Evolutionary conservation across 2,113 vertebrate species (phyloP).

Genomic region (Corythornis vintsioides): DNA sequence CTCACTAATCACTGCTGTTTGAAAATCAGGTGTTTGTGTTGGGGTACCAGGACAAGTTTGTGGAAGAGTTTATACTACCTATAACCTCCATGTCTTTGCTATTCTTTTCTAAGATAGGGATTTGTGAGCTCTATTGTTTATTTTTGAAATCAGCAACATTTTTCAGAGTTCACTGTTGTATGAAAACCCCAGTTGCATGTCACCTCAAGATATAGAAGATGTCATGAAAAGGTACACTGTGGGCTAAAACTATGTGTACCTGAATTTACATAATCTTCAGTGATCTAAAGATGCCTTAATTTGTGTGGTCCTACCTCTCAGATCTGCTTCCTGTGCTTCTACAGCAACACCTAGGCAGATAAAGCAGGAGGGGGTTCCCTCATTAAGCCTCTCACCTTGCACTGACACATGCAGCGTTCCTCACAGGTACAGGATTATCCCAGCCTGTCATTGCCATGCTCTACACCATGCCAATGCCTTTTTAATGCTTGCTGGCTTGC

Average conservation of each 20-base stretch:
- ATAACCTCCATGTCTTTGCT: not conserved
- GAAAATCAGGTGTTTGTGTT: not conserved
- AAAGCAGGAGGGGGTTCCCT: not conserved
- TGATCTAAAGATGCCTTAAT: not conserved
- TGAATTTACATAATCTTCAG: not conserved
- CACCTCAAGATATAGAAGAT: not conserved
- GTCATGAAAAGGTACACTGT: not conserved
- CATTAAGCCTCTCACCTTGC: not conserved
- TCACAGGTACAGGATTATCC: not conserved
- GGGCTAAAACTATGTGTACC: not conserved
- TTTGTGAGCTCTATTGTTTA: not conserved
- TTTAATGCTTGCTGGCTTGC: not conserved
- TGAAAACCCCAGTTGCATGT: not conserved
- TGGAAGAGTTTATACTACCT: not conserved
- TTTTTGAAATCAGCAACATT: not conserved
- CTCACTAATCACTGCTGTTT: not conserved
- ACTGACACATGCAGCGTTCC: not conserved
- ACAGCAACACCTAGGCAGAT: not conserved
- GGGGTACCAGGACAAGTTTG: not conserved
- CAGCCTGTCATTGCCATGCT: not conserved
- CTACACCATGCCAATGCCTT: rapidly evolving
- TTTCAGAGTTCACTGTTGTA: not conserved
- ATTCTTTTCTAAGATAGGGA: not conserved
- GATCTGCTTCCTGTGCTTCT: not conserved
- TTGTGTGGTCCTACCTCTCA: not conserved